Evolutionary conservation across 1,140 invertebrate genomes (phyloP), one percentile per base, ranked within the genome.

Genomic region (Caenorhabditis briggsae): DNA sequence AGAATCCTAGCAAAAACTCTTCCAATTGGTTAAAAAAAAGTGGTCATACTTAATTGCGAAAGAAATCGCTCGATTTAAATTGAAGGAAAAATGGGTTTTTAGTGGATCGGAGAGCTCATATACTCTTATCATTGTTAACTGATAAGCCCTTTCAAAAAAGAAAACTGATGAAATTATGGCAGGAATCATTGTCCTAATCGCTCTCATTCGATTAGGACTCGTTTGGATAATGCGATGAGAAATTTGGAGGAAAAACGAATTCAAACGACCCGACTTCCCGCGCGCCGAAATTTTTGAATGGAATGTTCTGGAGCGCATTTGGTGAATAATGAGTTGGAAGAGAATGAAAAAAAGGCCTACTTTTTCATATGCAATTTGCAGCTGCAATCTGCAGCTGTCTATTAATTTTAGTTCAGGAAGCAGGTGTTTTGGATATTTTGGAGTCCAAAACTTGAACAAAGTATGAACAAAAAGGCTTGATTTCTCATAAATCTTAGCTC

Each of bases 81-180:
- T 61, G 25, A 18, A 61, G 58, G 25, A 18, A 58, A 58, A 58
- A 58, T 20, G 6, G 11, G 8, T 20, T 33, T 18, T 61, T 23
- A 25, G 9, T 5, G 14, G 59, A 61, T 33, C 20, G 2, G 11
- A 11, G 18, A 61, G 59, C 59, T 9, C 11, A 61, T 23, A 23
- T 20, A 61, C 25, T 25, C 59, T 25, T 61, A 61, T 25, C 59
- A 23, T 61, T 61, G 2, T 23, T 9, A 61, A 61, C 14, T 61
- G 23, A 61, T 33, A 61, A 61, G 59, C 23, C 7, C 25, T 33
- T 61, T 23, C 1, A 33, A 33, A 33, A 23, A 61, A 70, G 41
- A 46, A 20, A 70, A 70, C 33, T 70, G 14, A 70, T 70, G 64
- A 70, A 70, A 46, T 70, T 14, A 43, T 64, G 64, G 41, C 12